Evolutionary conservation across 2,797 vertebrate species (phyloP), one percentile per base, ranked within the genome.

Genomic region (Trematomus bernacchii): DNA sequence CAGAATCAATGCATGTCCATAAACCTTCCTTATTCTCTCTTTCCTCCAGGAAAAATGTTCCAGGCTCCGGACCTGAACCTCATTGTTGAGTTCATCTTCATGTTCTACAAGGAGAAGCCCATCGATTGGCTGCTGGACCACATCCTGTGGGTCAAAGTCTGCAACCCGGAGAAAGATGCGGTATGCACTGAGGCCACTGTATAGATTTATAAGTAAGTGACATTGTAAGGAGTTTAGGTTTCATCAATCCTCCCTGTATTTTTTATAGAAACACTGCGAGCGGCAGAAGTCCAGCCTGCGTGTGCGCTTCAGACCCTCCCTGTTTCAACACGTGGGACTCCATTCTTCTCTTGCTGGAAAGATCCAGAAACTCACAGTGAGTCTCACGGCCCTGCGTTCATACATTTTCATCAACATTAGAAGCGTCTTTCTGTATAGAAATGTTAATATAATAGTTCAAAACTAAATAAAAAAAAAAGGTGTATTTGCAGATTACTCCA

Each of bases 101-200:
- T 99, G 98, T 99, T 99, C 92, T 99, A 99, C 80, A 99, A 99
- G 83, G 98, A 99, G 92, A 99, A 99, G 81, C 98, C 98, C 73
- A 99, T 99, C 27, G 98, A 99, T 76, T 99, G 98, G 98, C 95
- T 99, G 33, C 93, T 99, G 88, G 98, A 99, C 85, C 98, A 99
- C 75, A 99, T 99, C 85, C 97, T 99, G 44, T 99, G 98, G 98
- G 98, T 99, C 55, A 99, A 99, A 96, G 98, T 98, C 76, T 99
- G 98, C 95, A 99, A 99, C 84, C 98, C 98, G 21, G 98, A 99
- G 90, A 99, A 99, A 94, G 98, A 99, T 83, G 97, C 97, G 74
- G 98, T 99, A 96, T 30, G 84, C 15, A 4, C 10, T 90, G 94
- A 62, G 16, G 13, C 68, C 12, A n/a, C 61, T 63, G 2, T 70